phyloP scores from a whole-genome alignment of 2,888 invertebrate species.

The Tanaodytes sp. region DNA sequence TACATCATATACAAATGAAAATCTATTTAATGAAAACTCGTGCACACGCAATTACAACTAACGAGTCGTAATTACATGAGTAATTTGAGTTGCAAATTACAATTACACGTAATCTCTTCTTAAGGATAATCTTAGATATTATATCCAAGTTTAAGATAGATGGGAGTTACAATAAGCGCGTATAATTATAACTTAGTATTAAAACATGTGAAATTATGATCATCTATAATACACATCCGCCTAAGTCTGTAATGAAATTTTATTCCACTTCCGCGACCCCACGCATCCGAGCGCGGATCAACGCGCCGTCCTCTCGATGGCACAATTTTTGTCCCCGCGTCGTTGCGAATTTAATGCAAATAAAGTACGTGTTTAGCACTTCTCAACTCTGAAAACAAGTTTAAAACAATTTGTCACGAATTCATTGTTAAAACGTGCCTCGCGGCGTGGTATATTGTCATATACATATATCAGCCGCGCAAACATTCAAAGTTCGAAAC shows the following conservation, averaged over 20 bases:
- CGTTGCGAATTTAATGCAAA: conserved; percentile 33
- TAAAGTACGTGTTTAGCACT: conserved; percentile 21
- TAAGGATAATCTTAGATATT: conserved; percentile 22
- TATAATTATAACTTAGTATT: conserved; percentile 20
- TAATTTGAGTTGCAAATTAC: conserved; percentile 16
- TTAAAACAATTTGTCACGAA: conserved; percentile 41
- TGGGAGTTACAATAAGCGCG: conserved; percentile 19
- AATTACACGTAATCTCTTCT: conserved; percentile 31
- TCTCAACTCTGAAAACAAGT: conserved; percentile 34
- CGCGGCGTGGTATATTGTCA: conserved; percentile 30
- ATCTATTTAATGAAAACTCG: no score
- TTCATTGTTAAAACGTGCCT: conserved; percentile 44
- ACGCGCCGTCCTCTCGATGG: not conserved
- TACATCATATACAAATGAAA: no score
- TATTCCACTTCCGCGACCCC: not conserved
- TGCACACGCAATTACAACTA: not conserved
- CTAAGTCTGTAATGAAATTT: conserved; percentile 13
- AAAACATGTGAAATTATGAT: conserved; percentile 20
- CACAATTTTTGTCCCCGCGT: no score
- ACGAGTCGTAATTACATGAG: conserved; percentile 20
- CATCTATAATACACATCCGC: conserved; percentile 8
- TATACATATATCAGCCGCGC: conserved; percentile 23
- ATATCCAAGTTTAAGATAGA: conserved; percentile 28
- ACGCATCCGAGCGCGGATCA: not conserved
- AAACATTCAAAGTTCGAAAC: conserved; percentile 38